Evolutionary conservation across 2,113 vertebrate genomes (phyloP).

Genomic region (Sus scrofa): T2T-Sscrofa CM000830.6:86965501-86966000

Average conservation of each 20-base stretch:
- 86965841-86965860: not conserved
- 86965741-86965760: not conserved
- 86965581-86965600: not conserved
- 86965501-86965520: not conserved
- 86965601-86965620: conserved; percentile 2
- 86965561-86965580: not conserved
- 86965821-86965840: not conserved
- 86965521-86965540: not conserved
- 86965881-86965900: conserved; percentile 18
- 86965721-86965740: not conserved
- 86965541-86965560: not conserved
- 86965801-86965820: not conserved
- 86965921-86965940: not conserved
- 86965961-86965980: conserved; percentile 40
- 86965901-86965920: conserved; percentile 54
- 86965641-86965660: not conserved
- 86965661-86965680: not conserved
- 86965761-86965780: not conserved
- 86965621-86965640: not conserved
- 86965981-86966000: conserved; percentile 36
- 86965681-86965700: not conserved
- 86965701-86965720: not conserved
- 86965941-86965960: not conserved
- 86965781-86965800: not conserved
- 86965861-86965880: not conserved